A percentile compares a stretch with the other conserved stretches of the same genome.
These are phyloP conservation scores for Xylophagus ater DNA, from an alignment of 2,888 invertebrate genomes.

Conservation along the genomic window DNA sequence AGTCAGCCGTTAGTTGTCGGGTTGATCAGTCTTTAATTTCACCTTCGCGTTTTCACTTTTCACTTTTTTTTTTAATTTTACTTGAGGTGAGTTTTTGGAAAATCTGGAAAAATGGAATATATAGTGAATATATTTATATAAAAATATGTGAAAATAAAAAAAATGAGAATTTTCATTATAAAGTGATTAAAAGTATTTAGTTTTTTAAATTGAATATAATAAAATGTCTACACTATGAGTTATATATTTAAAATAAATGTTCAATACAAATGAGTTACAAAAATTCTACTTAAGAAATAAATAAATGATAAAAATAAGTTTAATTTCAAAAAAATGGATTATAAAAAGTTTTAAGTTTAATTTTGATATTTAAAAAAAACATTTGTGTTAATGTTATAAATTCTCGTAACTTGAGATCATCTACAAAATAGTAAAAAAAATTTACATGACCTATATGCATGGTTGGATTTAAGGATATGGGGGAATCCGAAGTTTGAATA, in stretches of 20 bases:
- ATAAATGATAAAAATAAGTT: background rate
- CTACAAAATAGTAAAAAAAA: too few species aligned
- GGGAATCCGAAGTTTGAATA: too few species aligned
- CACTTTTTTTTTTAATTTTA: constrained; percentile 35
- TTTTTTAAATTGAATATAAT: background rate
- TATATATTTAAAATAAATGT: background rate
- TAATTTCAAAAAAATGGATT: constrained; percentile 2
- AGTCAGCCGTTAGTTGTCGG: constrained; percentile 43
- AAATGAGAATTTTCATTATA: constrained; percentile 1
- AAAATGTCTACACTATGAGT: background rate
- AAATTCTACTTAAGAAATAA: background rate
- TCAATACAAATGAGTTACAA: background rate
- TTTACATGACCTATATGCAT: too few species aligned
- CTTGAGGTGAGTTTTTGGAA: constrained; percentile 40
- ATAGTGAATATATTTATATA: background rate
- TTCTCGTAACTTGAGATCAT: too few species aligned
- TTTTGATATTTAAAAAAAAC: too few species aligned
- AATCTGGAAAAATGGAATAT: too few species aligned
- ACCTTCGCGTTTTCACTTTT: constrained; percentile 37
- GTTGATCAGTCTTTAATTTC: constrained; percentile 40
- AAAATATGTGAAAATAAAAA: constrained; percentile 2
- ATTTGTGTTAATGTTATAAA: too few species aligned
- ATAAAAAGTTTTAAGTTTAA: too few species aligned
- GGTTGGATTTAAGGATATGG: too few species aligned
- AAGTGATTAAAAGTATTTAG: background rate